Base-by-base conservation (phyloP, 2,797 vertebrate species). In the Micropoecilia bifurca region DNA sequence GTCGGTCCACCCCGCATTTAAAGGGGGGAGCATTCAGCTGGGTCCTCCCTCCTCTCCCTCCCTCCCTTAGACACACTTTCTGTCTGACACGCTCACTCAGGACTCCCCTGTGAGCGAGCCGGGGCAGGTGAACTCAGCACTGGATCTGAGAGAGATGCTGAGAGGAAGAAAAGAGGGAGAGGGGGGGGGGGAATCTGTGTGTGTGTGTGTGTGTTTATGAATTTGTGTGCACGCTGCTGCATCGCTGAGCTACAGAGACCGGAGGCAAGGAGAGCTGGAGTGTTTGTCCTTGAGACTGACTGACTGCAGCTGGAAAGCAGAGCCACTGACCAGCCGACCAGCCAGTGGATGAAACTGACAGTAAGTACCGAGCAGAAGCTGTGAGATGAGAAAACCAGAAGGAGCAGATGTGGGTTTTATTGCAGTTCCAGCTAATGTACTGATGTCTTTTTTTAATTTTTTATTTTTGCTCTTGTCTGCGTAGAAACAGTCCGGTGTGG, bases 211-310 rank as follows among this genome's bases (percentile, higher is more conserved):
- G 79, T 78, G 79, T 83, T 63, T 79, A 68, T 87, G 74, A 83
- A 39, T 78, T 68, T 77, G 87, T 79, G 89, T 48, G 82, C 33
- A 81, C 22, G 87, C 90, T 92, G 90, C 94, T 92, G 94, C 94
- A 94, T 94, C 92, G 88, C 93, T 91, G 92, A 92, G 90, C 93
- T 85, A 91, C 90, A 88, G 86, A 92, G 93, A 93, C 92, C 75
- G 88, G 89, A 93, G 93, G 91, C 87, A 83, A 94, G 91, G 91
- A 92, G 92, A 94, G 91, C 92, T 79, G 88, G 91, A 91, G 90
- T 84, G 88, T 95, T 95, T 95, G 94, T 95, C 94, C 94, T 95
- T 95, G 94, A 95, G 94, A 94, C 89, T 92, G 92, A 93, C 93
- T 92, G 93, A 93, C 92, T 95, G 92, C 93, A 95, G 93, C 94